A percentile compares a stretch with the other conserved stretches of the same genome.
phyloP scores from a whole-genome alignment of 2,797 vertebrate genomes.

The Lacerta viridis region DNA sequence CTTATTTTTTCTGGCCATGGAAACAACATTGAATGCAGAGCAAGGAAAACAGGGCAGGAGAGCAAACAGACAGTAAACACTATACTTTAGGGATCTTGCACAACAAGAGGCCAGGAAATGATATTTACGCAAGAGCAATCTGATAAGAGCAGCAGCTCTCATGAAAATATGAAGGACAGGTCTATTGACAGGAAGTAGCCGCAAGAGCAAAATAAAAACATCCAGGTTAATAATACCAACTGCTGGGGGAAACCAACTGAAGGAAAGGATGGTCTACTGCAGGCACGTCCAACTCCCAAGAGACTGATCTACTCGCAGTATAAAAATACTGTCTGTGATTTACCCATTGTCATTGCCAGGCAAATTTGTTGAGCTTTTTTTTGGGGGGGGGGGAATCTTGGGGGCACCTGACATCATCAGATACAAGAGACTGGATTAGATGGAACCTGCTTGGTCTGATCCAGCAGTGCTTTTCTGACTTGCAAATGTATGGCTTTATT shows the following conservation, averaged over 20 bases:
- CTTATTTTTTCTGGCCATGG: not conserved
- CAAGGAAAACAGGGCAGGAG: not conserved
- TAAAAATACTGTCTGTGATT: no score
- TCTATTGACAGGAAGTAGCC: no score
- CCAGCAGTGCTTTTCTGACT: not conserved
- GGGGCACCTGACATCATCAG: not conserved
- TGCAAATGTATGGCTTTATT: no score
- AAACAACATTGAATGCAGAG: not conserved
- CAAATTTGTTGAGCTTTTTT: no score
- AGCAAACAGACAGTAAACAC: not conserved
- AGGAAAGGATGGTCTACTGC: no score
- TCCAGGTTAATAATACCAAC: no score
- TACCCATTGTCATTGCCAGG: no score
- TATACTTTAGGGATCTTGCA: not conserved
- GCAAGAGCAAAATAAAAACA: no score
- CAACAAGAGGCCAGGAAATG: not conserved
- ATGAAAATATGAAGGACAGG: not conserved
- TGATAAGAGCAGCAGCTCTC: not conserved
- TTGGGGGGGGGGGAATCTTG: not conserved
- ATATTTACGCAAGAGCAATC: not conserved
- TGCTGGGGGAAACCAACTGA: no score
- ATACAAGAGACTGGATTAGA: not conserved
- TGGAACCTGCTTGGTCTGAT: not conserved
- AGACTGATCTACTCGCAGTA: not conserved
- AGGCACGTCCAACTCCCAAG: no score